phyloP scores from a whole-genome alignment of 2,797 vertebrate genomes.

The Trematomus bernacchii region DNA sequence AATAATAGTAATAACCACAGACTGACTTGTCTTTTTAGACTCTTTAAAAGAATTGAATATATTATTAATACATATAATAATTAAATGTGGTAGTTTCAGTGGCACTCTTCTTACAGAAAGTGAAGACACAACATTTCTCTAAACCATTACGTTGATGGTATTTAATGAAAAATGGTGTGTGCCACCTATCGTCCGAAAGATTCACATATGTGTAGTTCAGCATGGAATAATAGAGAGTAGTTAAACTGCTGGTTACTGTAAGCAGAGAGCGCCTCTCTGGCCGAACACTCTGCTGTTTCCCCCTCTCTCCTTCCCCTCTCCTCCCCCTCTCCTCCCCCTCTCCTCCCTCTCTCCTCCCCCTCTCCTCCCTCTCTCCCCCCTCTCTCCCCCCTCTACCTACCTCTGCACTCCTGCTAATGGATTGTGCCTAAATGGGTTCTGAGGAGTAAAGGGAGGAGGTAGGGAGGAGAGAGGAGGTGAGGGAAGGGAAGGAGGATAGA shows the following conservation, averaged over 20 bases:
- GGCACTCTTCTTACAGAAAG: accelerated
- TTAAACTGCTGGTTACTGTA: too few species aligned
- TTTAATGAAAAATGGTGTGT: too few species aligned
- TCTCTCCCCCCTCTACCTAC: conserved; percentile 30
- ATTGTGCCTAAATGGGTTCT: conserved; percentile 75
- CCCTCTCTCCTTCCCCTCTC: conserved; percentile 52
- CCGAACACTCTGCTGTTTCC: conserved; percentile 25
- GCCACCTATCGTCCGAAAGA: too few species aligned
- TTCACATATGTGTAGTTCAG: too few species aligned
- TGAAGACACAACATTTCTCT: neutral
- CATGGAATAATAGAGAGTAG: too few species aligned
- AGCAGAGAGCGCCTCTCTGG: neutral
- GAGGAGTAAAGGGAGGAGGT: conserved; percentile 53
- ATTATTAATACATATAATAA: too few species aligned
- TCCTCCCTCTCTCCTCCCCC: neutral
- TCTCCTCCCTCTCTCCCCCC: conserved; percentile 29
- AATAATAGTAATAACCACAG: neutral
- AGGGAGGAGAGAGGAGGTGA: conserved; percentile 16
- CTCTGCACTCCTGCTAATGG: conserved; percentile 75
- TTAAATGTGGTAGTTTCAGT: too few species aligned
- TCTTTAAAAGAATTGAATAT: neutral
- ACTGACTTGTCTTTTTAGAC: neutral
- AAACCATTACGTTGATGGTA: neutral
- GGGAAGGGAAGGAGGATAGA: conserved; percentile 8
- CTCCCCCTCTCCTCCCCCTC: conserved; percentile 8